A percentile compares a stretch with the other conserved stretches of the same genome.
phyloP scores from a whole-genome alignment of 2,888 invertebrate species.

The Cryptophagus acutangulus region DNA sequence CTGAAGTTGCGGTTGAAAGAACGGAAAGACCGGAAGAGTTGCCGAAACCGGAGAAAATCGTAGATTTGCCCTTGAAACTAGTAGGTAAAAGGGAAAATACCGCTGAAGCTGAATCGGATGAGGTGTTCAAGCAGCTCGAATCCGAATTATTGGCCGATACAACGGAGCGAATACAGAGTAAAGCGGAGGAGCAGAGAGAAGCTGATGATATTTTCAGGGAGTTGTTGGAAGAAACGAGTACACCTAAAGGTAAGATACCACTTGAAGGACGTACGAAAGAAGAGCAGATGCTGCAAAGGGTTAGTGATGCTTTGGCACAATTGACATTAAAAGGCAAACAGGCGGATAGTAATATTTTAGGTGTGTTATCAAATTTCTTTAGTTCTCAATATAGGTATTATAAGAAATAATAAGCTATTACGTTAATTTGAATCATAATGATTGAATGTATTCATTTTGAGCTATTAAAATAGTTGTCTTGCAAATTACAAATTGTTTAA shows the following conservation, averaged over 20 bases:
- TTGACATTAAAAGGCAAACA: constrained; percentile 38
- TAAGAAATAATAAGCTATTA: constrained; percentile 10
- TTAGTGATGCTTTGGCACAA: constrained; percentile 41
- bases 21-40: constrained; percentile 1
- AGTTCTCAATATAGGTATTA: constrained; percentile 35
- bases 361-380: constrained; percentile 41
- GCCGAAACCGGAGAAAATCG: constrained; percentile 9
- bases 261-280: constrained; percentile 27
- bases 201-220: constrained; percentile 40
- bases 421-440: too few species aligned
- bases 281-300: constrained; percentile 34
- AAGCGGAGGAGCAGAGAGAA: constrained; percentile 35
- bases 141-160: constrained; percentile 32
- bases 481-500: too few species aligned
- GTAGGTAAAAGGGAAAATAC: constrained; percentile 26
- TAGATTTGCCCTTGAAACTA: constrained; percentile 16
- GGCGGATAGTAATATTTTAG: constrained; percentile 40
- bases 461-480: too few species aligned
- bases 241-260: constrained; percentile 19
- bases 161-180: constrained; percentile 21
- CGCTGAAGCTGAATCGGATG: constrained; percentile 24
- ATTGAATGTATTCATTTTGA: too few species aligned
- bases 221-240: constrained; percentile 37
- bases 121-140: constrained; percentile 37
- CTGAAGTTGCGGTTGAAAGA: not conserved